Percentiles rank a stretch among this genome's conserved stretches.
Evolutionary conservation across 2,888 invertebrate species (phyloP).

Genomic region (Oxystoma pomonae): DNA sequence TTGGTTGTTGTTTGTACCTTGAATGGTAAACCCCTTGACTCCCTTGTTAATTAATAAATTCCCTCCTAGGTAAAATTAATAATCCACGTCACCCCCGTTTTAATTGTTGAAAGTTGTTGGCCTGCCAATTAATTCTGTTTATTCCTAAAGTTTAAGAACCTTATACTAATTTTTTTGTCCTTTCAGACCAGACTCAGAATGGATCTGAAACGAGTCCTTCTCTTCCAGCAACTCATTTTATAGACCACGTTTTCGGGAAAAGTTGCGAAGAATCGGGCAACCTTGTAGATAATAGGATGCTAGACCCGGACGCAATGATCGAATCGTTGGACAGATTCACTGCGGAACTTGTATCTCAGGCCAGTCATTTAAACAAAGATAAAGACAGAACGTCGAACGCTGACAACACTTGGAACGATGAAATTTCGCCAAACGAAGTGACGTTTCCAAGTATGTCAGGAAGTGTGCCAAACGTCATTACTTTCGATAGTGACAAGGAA

Average conservation of each 20-base stretch:
- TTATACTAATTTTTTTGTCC: slow-evolving; percentile 18
- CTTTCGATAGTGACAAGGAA: slow-evolving; percentile 60
- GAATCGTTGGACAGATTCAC: slow-evolving; percentile 63
- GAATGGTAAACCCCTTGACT: too few species aligned
- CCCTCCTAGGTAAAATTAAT: too few species aligned
- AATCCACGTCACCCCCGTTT: too few species aligned
- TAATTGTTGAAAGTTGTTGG: too few species aligned
- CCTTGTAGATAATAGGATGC: slow-evolving; percentile 42
- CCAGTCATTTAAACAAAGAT: slow-evolving; percentile 56
- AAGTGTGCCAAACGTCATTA: slow-evolving; percentile 66
- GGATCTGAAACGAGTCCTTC: slow-evolving; percentile 46
- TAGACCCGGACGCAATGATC: slow-evolving; percentile 64
- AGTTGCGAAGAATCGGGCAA: slow-evolving; percentile 37
- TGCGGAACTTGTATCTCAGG: slow-evolving; percentile 61
- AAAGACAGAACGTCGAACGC: slow-evolving; percentile 40
- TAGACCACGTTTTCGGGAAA: slow-evolving; percentile 36
- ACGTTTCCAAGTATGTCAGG: slow-evolving; percentile 79
- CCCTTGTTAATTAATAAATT: too few species aligned
- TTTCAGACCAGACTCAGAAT: slow-evolving; percentile 45
- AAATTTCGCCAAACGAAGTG: slow-evolving; percentile 66
- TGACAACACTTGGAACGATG: slow-evolving; percentile 77
- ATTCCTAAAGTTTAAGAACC: too few species aligned
- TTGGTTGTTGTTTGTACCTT: too few species aligned
- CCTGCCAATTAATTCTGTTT: too few species aligned
- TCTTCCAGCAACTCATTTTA: slow-evolving; percentile 12